Evolutionary conservation across 2,888 invertebrate species (phyloP).

Genomic region (Crematogaster levior): DNA sequence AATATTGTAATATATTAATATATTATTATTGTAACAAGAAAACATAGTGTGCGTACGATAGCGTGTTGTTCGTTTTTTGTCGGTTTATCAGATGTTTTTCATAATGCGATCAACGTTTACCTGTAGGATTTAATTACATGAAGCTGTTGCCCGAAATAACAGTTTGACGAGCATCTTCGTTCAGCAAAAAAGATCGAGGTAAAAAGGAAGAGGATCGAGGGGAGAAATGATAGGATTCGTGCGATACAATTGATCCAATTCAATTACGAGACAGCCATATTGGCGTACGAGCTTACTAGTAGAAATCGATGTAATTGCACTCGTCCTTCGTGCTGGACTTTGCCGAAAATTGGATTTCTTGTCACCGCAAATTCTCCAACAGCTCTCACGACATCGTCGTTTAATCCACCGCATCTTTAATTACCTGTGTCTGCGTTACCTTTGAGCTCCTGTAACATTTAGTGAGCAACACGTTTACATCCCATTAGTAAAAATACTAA

Average conservation of each 20-base stretch:
- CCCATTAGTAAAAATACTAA: too few relatives aligned
- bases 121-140: constrained; percentile 41
- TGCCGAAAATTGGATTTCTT: constrained; percentile 62
- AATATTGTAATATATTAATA: too few relatives aligned
- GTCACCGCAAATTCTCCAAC: constrained; percentile 34
- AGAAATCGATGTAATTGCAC: constrained; percentile 64
- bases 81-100: constrained; percentile 34
- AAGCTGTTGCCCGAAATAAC: constrained; percentile 16
- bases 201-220: constrained; percentile 6
- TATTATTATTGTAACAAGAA: too few relatives aligned
- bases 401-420: constrained; percentile 23
- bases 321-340: constrained; percentile 39
- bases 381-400: constrained; percentile 19
- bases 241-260: constrained; percentile 69
- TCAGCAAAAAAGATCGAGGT: background rate
- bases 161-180: constrained; percentile 21
- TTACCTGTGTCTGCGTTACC: constrained; percentile 11
- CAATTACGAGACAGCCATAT: constrained; percentile 62
- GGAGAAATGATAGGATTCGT: constrained; percentile 33
- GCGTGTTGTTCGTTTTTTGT: constrained; percentile 26
- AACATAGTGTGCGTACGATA: background rate
- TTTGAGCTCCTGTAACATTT: background rate
- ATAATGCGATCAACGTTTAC: constrained; percentile 31
- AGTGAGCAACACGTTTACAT: background rate
- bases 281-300: constrained; percentile 58